These are phyloP conservation scores for Nasonovia ribisnigri DNA, from an alignment of 2,888 invertebrate genomes.

Conservation along the genomic window DNA sequence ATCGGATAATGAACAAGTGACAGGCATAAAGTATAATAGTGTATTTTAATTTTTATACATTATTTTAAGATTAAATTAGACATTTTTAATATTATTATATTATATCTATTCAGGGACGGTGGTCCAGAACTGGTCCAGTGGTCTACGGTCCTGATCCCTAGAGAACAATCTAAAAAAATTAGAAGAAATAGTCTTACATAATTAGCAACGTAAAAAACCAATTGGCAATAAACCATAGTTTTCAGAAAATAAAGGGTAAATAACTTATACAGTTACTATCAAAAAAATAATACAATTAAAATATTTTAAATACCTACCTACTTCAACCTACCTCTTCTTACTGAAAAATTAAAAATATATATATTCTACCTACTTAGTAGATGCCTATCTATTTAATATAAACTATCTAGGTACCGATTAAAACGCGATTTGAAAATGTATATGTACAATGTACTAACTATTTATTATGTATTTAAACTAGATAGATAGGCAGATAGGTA, in stretches of 20 bases:
- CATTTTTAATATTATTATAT: background rate
- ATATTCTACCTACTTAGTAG: background rate
- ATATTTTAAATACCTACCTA: background rate
- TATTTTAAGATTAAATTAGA: background rate
- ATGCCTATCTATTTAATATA: background rate
- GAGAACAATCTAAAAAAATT: background rate
- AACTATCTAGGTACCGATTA: background rate
- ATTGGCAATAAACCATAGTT: background rate
- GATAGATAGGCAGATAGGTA: too few relatives aligned
- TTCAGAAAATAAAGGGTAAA: background rate
- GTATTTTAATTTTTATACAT: background rate
- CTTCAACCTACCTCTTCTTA: background rate
- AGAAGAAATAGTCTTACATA: background rate
- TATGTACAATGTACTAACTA: background rate
- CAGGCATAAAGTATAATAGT: background rate
- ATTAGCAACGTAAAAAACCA: background rate
- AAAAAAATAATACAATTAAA: background rate
- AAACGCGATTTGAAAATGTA: background rate
- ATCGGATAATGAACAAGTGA: background rate
- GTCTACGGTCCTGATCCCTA: too few relatives aligned
- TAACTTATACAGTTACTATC: background rate
- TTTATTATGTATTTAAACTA: background rate
- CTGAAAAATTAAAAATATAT: background rate
- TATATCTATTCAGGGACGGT: background rate
- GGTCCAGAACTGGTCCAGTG: too few relatives aligned